Conservation (phyloP, 1,140 invertebrate genomes). For the Leptoteleia sp. region DNA sequence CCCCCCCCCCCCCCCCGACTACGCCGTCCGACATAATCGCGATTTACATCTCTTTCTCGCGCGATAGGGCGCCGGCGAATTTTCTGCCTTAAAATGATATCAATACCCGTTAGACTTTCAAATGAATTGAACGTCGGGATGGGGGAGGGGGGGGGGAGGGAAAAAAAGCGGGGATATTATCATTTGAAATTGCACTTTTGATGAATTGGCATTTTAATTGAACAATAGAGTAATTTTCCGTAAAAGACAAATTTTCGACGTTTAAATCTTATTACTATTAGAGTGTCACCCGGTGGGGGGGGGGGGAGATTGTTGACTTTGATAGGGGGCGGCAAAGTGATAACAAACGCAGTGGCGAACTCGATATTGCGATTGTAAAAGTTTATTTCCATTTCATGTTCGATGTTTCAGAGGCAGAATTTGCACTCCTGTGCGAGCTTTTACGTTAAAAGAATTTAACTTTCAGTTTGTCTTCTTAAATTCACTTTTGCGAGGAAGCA, state of each 20-base stretch:
- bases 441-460: not conserved
- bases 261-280: not conserved
- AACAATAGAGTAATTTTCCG: conserved; percentile 22
- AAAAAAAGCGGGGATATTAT: conserved; percentile 51
- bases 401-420: not conserved
- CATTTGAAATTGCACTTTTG: conserved; percentile 28
- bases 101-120: conserved; percentile 62
- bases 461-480: not conserved
- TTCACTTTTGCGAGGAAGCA: not conserved
- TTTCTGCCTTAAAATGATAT: conserved; percentile 64
- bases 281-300: not conserved
- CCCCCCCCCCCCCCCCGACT: conserved; percentile 48
- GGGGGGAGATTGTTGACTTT: conserved; percentile 12
- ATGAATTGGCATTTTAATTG: conserved; percentile 46
- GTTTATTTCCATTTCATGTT: not conserved
- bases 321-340: too few relatives aligned
- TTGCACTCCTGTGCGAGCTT: not conserved
- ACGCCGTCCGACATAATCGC: conserved; percentile 67
- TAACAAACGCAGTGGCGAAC: not conserved
- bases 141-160: too few relatives aligned
- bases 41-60: conserved; percentile 68
- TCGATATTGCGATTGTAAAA: not conserved
- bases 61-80: conserved; percentile 58
- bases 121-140: conserved; percentile 56
- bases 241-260: conserved; percentile 14